phyloP scores from a whole-genome alignment of 2,888 invertebrate genomes.

The Xylota segnis region DNA sequence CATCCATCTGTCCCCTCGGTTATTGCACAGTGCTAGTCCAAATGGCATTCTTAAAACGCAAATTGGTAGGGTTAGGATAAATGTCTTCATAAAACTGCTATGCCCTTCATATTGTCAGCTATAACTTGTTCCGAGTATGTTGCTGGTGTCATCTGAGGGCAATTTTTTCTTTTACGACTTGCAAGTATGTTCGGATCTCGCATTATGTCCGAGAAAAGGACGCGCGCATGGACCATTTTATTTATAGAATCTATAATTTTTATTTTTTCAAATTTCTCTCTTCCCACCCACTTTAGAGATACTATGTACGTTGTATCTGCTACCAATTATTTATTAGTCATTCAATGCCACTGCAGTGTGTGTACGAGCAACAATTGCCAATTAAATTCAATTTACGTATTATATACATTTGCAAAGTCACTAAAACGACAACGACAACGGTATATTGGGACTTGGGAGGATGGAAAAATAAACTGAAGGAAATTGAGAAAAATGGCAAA shows the following conservation, averaged over 20 bases:
- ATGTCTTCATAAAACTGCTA: slow-evolving; percentile 2
- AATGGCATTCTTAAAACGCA: neutral
- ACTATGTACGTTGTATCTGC: neutral
- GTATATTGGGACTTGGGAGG: neutral
- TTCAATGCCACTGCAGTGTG: slow-evolving; percentile 20
- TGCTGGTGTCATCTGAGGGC: slow-evolving; percentile 14
- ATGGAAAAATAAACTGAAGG: slow-evolving; percentile 9
- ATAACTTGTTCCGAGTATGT: neutral
- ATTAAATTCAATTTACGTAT: slow-evolving; percentile 65
- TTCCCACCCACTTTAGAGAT: neutral
- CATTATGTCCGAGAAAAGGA: slow-evolving; percentile 18
- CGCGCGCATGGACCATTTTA: neutral
- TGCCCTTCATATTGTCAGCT: neutral
- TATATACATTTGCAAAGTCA: slow-evolving; percentile 31
- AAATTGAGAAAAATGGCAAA: slow-evolving; percentile 1
- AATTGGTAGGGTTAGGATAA: neutral
- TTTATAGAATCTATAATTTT: slow-evolving; percentile 2
- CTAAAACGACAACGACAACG: neutral
- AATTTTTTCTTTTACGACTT: slow-evolving; percentile 9
- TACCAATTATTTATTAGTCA: slow-evolving; percentile 33
- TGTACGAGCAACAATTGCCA: slow-evolving; percentile 59
- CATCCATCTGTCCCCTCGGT: neutral
- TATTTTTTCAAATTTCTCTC: neutral
- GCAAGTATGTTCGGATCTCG: neutral
- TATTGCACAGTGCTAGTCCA: neutral